Evolutionary conservation across 1,140 invertebrate genomes (phyloP).

Genomic region (Euwallacea similis): DNA sequence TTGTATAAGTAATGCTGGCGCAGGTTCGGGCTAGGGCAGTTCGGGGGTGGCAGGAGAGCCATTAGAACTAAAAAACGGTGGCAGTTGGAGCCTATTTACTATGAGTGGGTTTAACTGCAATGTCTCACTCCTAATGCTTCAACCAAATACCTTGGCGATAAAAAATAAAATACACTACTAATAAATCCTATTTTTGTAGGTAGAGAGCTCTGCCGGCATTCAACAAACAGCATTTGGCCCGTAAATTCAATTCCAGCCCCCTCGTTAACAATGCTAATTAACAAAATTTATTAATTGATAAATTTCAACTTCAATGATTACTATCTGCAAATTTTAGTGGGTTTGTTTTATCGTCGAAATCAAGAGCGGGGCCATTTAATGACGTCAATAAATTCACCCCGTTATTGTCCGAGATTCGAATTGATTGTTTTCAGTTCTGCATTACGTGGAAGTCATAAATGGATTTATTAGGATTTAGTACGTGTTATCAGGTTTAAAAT

Average conservation of each 20-base stretch:
- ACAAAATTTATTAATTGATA: slow-evolving; percentile 43
- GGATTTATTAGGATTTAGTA: slow-evolving; percentile 39
- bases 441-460: slow-evolving; percentile 42
- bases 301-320: slow-evolving; percentile 41
- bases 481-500: slow-evolving; percentile 1
- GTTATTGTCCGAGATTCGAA: slow-evolving; percentile 41
- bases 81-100: background rate
- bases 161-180: background rate
- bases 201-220: slow-evolving; percentile 5
- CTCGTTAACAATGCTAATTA: slow-evolving; percentile 38
- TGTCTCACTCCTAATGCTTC: background rate
- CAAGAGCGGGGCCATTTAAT: slow-evolving; percentile 40
- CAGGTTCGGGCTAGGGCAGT: too few relatives aligned
- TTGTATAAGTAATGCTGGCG: too few relatives aligned
- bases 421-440: slow-evolving; percentile 40
- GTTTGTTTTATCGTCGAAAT: slow-evolving; percentile 40
- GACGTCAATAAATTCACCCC: slow-evolving; percentile 40
- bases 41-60: too few relatives aligned
- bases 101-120: background rate
- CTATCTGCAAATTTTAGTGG: slow-evolving; percentile 42
- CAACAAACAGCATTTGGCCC: slow-evolving; percentile 21
- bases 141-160: background rate
- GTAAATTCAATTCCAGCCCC: slow-evolving; percentile 32
- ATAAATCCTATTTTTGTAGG: slow-evolving; percentile 12
- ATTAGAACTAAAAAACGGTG: too few relatives aligned